phyloP scores from a whole-genome alignment of 1,140 invertebrate genomes.

The Brachionus angularis region DNA sequence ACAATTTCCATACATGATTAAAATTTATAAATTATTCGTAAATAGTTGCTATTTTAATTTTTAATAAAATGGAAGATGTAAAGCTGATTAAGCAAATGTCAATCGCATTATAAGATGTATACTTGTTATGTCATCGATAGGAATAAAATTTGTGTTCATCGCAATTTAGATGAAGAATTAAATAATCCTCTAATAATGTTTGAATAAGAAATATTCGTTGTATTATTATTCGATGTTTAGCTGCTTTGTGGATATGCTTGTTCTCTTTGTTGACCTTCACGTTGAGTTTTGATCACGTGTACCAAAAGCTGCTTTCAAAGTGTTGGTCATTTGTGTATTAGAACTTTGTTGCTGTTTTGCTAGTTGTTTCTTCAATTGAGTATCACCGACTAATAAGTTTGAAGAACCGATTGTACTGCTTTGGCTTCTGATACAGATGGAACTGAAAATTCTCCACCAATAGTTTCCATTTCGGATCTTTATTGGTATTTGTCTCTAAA shows the following conservation, averaged over 20 bases:
- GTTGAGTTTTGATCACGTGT: no score
- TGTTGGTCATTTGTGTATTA: not conserved
- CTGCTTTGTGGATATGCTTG: no score
- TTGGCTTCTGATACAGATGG: no score
- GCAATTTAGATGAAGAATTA: slow-evolving; percentile 73
- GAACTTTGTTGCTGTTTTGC: slow-evolving; percentile 58
- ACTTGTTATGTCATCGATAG: not conserved
- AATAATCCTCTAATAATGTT: slow-evolving; percentile 73
- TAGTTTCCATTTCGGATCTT: not conserved
- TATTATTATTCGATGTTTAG: no score
- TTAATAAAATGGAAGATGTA: slow-evolving; percentile 80
- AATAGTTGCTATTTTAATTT: slow-evolving; percentile 80
- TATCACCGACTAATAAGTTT: slow-evolving; percentile 72
- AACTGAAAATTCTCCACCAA: not conserved
- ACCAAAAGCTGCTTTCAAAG: not conserved
- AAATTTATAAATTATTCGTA: slow-evolving; percentile 84
- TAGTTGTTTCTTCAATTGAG: slow-evolving; percentile 62
- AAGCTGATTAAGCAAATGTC: slow-evolving; percentile 81
- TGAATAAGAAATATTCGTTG: slow-evolving; percentile 42
- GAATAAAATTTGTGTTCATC: slow-evolving; percentile 61
- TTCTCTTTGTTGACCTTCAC: no score
- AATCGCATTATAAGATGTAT: slow-evolving; percentile 60
- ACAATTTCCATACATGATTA: slow-evolving; percentile 62
- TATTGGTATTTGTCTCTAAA: no score
- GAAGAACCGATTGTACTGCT: no score